Evolutionary conservation across 2,113 vertebrate genomes (phyloP), one percentile per base, ranked within the genome.

Genomic region (Hyla sarda): DNA sequence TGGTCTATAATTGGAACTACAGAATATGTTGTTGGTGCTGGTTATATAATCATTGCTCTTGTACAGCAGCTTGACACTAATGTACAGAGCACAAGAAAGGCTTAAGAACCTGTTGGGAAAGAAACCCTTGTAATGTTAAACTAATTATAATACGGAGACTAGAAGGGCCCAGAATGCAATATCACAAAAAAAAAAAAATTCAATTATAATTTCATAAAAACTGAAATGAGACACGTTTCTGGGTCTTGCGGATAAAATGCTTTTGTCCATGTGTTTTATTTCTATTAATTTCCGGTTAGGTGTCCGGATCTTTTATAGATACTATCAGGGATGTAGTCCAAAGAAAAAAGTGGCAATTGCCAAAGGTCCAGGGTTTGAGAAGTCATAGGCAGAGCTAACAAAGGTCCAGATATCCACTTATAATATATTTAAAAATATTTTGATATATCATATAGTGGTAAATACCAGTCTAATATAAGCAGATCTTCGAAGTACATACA

Each of bases 11-110:
- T 60, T 60, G 32, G 54, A 62, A 32, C 34, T 25, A 45, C 21
- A 80, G 52, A 62, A 80, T 19, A 60, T 62, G 50, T 1, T 5
- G 62, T 16, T 34, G 34, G 19, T 60, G 17, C 32, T 30, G 32
- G 11, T 37, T 62, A 80, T n/a, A 21, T 30, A 80, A 62, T 80
- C 54, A 62, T 60, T 23, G 54, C 37, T 62, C 11, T 41, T 58
- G 1, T 37, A n/a, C n/a, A 41, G 8, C 8, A 62, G 32, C 21
- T 45, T 80, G 77, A 62, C 54, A 60, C 17, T 80, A 58, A 62
- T 80, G 21, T 80, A 60, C 23, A 25, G 21, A 13, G 32, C 54
- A 17, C 32, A 62, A 62, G 28, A 80, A 79, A 80, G 77, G 54
- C 54, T 41, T 13, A 12, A 58, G 23, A 79, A 9, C 47, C n/a